Percentiles rank a stretch among this genome's conserved stretches.
Conservation (phyloP, 2,888 invertebrate genomes). For the Drosophila robusta region DNA sequence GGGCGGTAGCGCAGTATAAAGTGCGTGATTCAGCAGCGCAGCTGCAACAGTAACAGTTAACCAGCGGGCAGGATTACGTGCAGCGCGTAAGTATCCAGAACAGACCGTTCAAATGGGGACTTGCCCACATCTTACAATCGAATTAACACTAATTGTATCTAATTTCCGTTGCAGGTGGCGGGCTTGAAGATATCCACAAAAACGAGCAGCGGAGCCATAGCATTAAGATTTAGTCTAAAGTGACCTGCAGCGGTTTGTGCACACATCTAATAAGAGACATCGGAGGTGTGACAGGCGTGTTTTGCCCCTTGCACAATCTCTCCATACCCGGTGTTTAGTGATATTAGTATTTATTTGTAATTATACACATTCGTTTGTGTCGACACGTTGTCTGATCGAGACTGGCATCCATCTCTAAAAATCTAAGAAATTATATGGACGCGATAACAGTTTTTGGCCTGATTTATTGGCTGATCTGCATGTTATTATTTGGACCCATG, state of each 20-base stretch:
- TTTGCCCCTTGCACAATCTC: conserved; percentile 57
- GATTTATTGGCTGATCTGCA: conserved; percentile 88
- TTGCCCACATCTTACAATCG: background rate
- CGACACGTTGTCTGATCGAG: conserved; percentile 57
- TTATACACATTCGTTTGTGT: conserved; percentile 1
- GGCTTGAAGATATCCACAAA: conserved; percentile 46
- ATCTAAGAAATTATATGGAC: conserved; percentile 65
- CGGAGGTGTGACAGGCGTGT: conserved; percentile 67
- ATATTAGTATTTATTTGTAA: conserved; percentile 73
- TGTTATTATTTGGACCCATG: conserved; percentile 89
- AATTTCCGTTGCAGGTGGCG: conserved; percentile 63
- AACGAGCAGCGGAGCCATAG: conserved; percentile 36
- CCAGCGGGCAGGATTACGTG: conserved; percentile 38
- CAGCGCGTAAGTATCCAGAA: conserved; percentile 47
- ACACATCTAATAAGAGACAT: conserved; percentile 63
- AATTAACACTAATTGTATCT: conserved; percentile 12
- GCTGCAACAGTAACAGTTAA: conserved; percentile 49
- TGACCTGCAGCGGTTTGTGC: conserved; percentile 59
- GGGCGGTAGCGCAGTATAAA: conserved; percentile 56
- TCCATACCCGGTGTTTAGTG: conserved; percentile 72
- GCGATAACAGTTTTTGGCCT: conserved; percentile 67
- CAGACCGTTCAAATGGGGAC: background rate
- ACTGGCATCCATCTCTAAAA: conserved; percentile 27
- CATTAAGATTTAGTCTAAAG: conserved; percentile 53
- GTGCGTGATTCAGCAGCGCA: conserved; percentile 62